Percentiles rank a stretch among this genome's conserved stretches.
Evolutionary conservation across 2,797 vertebrate species (phyloP).

Genomic region (Pangasius larnaudii): DNA sequence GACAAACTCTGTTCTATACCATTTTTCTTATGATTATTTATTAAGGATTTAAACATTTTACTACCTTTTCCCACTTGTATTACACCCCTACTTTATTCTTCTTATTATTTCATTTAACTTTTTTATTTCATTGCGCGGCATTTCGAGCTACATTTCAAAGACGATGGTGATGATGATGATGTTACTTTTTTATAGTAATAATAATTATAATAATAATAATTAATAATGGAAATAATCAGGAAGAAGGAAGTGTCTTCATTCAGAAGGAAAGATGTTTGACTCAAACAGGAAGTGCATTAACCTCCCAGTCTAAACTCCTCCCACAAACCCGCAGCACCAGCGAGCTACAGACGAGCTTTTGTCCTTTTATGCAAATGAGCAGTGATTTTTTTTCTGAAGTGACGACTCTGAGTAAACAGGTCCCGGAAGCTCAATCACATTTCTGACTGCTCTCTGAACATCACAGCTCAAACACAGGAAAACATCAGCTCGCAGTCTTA

Average conservation of each 20-base stretch:
- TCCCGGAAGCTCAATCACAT: neutral
- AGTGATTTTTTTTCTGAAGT: neutral
- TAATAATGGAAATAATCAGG: neutral
- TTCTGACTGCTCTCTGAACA: neutral
- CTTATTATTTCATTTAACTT: neutral
- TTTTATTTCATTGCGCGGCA: neutral
- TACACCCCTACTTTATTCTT: neutral
- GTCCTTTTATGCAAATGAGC: neutral
- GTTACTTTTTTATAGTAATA: neutral
- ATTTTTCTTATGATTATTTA: neutral
- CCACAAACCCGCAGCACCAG: neutral
- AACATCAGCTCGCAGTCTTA: neutral
- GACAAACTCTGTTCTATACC: neutral
- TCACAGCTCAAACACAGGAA: neutral
- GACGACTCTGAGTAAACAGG: neutral
- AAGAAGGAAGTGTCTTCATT: neutral
- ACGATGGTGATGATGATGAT: neutral
- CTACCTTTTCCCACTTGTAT: too few species aligned
- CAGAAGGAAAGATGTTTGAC: neutral
- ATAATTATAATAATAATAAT: neutral
- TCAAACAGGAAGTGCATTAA: neutral
- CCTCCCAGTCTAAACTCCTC: neutral
- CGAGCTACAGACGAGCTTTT: neutral
- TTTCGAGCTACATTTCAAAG: neutral
- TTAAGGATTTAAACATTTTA: neutral